Base-by-base conservation (phyloP, 35 echinoderm and acorn worm species). In the Strongylocentrotus purpuratus region DNA sequence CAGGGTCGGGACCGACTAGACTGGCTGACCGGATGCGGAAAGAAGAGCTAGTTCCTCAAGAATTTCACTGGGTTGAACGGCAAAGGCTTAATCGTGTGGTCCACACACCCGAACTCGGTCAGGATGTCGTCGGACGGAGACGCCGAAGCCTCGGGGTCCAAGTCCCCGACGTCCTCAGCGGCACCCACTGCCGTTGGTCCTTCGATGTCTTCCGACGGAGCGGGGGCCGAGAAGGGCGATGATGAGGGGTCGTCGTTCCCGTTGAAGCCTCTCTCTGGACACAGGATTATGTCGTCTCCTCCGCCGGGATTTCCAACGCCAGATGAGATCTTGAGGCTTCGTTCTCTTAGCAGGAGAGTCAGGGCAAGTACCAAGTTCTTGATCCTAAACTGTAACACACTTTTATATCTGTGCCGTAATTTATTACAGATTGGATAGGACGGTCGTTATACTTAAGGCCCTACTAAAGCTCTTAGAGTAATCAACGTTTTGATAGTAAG, bases 251-350 rank as follows among this genome's bases (percentile, higher is more conserved):
- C 33, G 4, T 33, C 87, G 2, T 45, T 89, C 45, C 87, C 87
- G 33, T 45, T 89, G 87, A 89, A 89, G 32, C 87, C 87, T 5
- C 87, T 89, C 2, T 46, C 45, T 46, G 87, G 33, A 48, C 91
- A 58, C 91, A 47, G 48, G 31, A 93, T 11, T 46, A 58, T 46
- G 5, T 93, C 91, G 15, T 93, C 91, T 58, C 46, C 91, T 46
- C 91, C 91, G 17, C 91, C 91, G n/a, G 91, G 91, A 47, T 93
- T 93, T 46, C 91, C 91, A 7, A 46, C n/a, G 1, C 91, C 91
- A 4, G 48, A 47, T 31, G 91, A 93, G 14, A 93, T 93, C 14
- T 58, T 93, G 46, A 47, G 46, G 17, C 31, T 50, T 13, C 91
- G 91, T 13, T 93, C 91, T 32, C 31, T 48, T 0, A 93, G 91